Percentiles rank a stretch among this genome's conserved stretches.
Conservation (phyloP, 2,113 vertebrate species). For the Phyllopteryx taeniolatus region DNA sequence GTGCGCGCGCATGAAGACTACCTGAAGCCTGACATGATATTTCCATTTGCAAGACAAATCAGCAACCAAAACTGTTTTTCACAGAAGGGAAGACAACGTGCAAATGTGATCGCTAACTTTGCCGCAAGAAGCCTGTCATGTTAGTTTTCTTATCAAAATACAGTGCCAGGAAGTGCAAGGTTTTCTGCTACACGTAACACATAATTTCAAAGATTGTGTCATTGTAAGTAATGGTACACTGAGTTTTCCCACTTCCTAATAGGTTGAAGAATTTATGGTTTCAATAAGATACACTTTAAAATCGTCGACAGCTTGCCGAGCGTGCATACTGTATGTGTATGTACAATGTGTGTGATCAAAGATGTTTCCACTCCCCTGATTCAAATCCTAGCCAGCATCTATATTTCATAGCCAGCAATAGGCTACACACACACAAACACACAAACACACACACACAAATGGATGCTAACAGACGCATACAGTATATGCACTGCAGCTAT, state of each 20-base stretch:
- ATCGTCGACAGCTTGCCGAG: background rate
- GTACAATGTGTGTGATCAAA: conserved; percentile 31
- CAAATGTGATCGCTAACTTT: background rate
- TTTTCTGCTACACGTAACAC: background rate
- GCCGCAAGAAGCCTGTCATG: background rate
- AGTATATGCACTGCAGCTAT: conserved; percentile 8
- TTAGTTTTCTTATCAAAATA: background rate
- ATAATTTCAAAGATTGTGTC: background rate
- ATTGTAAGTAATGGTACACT: background rate
- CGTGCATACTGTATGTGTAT: conserved; percentile 3
- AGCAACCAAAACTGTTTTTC: conserved; percentile 8
- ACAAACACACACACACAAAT: conserved; percentile 3
- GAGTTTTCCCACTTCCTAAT: no score
- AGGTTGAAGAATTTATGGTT: background rate
- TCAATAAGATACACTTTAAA: background rate
- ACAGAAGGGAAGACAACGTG: background rate
- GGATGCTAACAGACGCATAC: conserved; percentile 6
- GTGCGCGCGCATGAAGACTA: conserved; percentile 5
- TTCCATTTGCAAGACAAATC: conserved; percentile 40
- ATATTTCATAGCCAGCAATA: conserved; percentile 56
- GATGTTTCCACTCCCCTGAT: conserved; percentile 47
- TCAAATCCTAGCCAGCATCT: conserved; percentile 44
- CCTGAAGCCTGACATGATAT: conserved; percentile 42
- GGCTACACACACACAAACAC: conserved; percentile 1
- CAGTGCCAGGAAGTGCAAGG: background rate